A percentile compares a stretch with the other conserved stretches of the same genome.
These are phyloP conservation scores for Gila robusta DNA, from an alignment of 2,797 vertebrate species.

Conservation along the genomic window DNA sequence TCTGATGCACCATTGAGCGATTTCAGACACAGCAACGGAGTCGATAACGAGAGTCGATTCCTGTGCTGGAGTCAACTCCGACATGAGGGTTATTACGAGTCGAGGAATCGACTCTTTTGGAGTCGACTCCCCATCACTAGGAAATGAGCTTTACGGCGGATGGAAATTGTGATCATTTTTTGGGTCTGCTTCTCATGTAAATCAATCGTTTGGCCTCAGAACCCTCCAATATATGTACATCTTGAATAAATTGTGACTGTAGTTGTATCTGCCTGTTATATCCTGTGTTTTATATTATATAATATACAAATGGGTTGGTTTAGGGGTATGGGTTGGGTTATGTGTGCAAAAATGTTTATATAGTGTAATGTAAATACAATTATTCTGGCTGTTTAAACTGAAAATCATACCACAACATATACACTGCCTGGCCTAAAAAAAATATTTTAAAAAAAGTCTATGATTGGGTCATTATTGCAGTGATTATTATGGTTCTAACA, in stretches of 20 bases:
- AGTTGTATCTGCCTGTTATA: background rate
- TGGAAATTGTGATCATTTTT: background rate
- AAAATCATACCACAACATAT: too few relatives aligned
- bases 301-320: background rate
- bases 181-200: background rate
- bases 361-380: background rate
- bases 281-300: background rate
- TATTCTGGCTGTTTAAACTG: too few relatives aligned
- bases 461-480: too few relatives aligned
- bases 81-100: background rate
- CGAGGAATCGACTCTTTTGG: slow-evolving; percentile 5
- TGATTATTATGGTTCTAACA: too few relatives aligned
- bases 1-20: background rate
- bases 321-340: background rate
- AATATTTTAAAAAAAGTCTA: too few relatives aligned
- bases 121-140: slow-evolving; percentile 4
- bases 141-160: background rate
- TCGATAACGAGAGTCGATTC: background rate
- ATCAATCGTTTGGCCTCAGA: background rate
- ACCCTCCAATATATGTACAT: background rate
- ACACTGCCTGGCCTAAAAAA: too few relatives aligned
- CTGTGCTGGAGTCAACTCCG: background rate
- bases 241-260: background rate
- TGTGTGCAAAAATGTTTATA: background rate
- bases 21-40: slow-evolving; percentile 7